Evolutionary conservation across 2,888 invertebrate species (phyloP), one percentile per base, ranked within the genome.

Genomic region (Ophion costatus): DNA sequence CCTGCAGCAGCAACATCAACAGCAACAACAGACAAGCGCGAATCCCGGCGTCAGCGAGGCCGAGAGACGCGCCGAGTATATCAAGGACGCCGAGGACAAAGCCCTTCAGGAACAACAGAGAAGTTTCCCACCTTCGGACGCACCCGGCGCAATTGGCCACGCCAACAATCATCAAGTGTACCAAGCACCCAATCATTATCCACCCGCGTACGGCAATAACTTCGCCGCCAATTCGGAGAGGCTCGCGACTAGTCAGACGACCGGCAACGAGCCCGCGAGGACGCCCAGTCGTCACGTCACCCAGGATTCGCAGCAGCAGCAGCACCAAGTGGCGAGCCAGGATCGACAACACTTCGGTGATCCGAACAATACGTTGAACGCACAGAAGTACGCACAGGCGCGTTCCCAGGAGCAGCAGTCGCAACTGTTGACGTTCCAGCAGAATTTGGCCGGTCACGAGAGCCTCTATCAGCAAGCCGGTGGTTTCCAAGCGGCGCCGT

Each of bases 401-500:
- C 88, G 91, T 2, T 87, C 90, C 14, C 89, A 91, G 71, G 92
- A 92, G n/a, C 92, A 92, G 56, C 88, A 91, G 66, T 85, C 87
- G 17, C 91, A 91, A 64, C 79, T 93, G 9, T 70, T 92, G 76
- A 89, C 88, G 69, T 93, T 92, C 83, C 93, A 92, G 63, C 93
- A 92, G 70, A 93, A 92, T 69, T 69, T 93, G 45, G 83, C 91
- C 0, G 87, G 90, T 0, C 93, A 93, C 75, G 93, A 93, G 73
- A 89, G 91, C 17, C 90, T 93, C 7, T 93, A 93, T 76, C 91
- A 92, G 45, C 83, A 89, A n/a, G 85, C 88, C 20, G 86, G 90
- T 64, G 90, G 93, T 22, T 93, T 93, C 56, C 91, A 93, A 77
- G 89, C 92, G 4, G 89, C 93, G 5, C 89, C 93, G 0, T 93